Percentiles rank a stretch among this genome's conserved stretches.
Evolutionary conservation across 2,797 vertebrate genomes (phyloP).

Genomic region (Macropodus opercularis): DNA sequence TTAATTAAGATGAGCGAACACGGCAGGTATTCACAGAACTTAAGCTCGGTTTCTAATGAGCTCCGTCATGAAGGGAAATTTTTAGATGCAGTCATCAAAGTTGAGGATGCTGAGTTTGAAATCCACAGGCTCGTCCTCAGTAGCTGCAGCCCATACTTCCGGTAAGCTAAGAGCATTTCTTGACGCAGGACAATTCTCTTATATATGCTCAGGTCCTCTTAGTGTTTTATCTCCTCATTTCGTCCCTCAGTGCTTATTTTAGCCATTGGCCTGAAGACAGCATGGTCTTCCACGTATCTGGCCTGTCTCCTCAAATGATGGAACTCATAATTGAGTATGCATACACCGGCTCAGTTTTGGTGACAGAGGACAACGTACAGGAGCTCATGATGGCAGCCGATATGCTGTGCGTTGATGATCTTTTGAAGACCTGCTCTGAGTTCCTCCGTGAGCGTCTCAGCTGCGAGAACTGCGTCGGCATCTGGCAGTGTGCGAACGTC

Average conservation of each 20-base stretch:
- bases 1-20: conserved; percentile 8
- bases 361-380: conserved; percentile 70
- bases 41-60: conserved; percentile 5
- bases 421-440: conserved; percentile 76
- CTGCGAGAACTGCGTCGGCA: conserved; percentile 83
- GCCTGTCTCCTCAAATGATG: conserved; percentile 38
- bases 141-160: conserved; percentile 55
- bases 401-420: conserved; percentile 76
- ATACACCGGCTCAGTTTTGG: conserved; percentile 23
- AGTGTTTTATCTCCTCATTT: too few species aligned
- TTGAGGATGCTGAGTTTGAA: conserved; percentile 42
- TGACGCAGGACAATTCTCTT: too few species aligned
- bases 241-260: conserved; percentile 50
- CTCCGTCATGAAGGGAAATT: conserved; percentile 33
- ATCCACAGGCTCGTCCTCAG: conserved; percentile 68
- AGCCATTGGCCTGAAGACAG: neutral
- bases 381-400: conserved; percentile 80
- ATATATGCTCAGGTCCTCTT: too few species aligned
- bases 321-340: conserved; percentile 42
- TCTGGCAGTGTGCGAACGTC: conserved; percentile 77
- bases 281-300: conserved; percentile 1
- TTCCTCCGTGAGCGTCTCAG: conserved; percentile 80
- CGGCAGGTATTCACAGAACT: rapidly evolving
- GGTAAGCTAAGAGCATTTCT: conserved; percentile 39
- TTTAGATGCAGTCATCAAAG: conserved; percentile 63